Conservation (phyloP, 2,797 vertebrate species). For the Acanthiza pusilla region DNA sequence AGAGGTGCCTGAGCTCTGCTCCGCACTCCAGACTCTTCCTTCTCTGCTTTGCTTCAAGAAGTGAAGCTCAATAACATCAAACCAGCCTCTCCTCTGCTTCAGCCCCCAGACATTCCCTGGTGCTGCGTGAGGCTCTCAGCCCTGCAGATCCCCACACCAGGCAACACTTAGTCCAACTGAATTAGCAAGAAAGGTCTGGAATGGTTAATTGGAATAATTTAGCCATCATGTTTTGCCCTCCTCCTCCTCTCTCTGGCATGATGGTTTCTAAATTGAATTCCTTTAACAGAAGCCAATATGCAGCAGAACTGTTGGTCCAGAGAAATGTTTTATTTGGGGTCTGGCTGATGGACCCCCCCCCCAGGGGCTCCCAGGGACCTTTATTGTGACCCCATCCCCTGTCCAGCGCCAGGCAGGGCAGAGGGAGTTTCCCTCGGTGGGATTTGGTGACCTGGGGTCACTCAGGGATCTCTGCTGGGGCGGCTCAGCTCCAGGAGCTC, state of each 20-base stretch:
- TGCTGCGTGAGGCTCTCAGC: neutral
- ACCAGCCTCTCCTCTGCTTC: neutral
- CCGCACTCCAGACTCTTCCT: neutral
- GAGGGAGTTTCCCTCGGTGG: rapidly evolving
- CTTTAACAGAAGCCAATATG: conserved; percentile 23
- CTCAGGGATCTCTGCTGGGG: rapidly evolving
- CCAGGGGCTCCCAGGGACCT: neutral
- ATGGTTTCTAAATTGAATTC: conserved; percentile 41
- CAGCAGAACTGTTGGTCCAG: neutral
- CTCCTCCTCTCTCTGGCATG: neutral
- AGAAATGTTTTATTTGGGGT: neutral
- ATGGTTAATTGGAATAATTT: conserved; percentile 54
- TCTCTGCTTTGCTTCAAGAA: neutral
- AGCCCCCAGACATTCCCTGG: neutral
- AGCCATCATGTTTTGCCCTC: neutral
- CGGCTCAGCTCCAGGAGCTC: neutral
- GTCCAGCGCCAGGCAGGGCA: neutral
- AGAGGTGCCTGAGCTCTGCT: neutral
- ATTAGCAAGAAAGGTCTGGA: conserved; percentile 53
- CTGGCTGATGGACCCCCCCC: neutral
- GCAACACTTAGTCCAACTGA: conserved; percentile 47
- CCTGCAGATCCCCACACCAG: neutral
- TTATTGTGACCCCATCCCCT: neutral
- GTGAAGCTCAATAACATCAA: neutral
- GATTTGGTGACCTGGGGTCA: rapidly evolving